These are phyloP conservation scores for Rhabdornis inornatus DNA, from an alignment of 2,113 vertebrate genomes.

Conservation along the genomic window DNA sequence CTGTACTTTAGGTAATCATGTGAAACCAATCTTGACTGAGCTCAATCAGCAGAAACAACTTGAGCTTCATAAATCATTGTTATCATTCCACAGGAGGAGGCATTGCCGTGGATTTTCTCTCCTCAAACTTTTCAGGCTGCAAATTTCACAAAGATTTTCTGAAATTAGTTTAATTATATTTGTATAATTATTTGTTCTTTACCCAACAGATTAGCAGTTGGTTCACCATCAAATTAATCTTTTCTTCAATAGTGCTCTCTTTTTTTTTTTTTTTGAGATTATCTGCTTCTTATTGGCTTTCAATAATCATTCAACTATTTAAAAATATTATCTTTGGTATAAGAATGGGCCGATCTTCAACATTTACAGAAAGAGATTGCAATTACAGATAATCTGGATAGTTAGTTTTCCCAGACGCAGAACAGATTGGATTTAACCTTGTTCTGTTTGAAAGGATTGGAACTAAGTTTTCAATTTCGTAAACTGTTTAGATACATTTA, in stretches of 20 bases:
- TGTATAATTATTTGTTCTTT: not conserved
- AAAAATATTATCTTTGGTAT: not conserved
- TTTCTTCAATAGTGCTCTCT: not conserved
- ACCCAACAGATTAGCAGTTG: not conserved
- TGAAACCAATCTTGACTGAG: conserved; percentile 71
- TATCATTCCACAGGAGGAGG: conserved; percentile 68
- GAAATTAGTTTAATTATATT: conserved; percentile 28
- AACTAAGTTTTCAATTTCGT: conserved; percentile 24
- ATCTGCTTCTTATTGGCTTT: not conserved
- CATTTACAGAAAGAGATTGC: not conserved
- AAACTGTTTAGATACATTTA: conserved; percentile 3
- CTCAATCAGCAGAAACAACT: conserved; percentile 64
- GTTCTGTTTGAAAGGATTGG: conserved; percentile 22
- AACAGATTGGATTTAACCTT: conserved; percentile 29
- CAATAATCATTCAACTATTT: not conserved
- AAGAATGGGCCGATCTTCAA: not conserved
- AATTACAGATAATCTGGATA: not conserved
- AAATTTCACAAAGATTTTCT: conserved; percentile 44
- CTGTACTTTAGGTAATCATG: conserved; percentile 58
- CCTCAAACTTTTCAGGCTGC: conserved; percentile 49
- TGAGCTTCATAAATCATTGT: conserved; percentile 72
- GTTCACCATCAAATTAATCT: not conserved
- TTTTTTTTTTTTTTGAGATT: not conserved
- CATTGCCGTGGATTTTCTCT: conserved; percentile 50
- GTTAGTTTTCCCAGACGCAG: conserved; percentile 34